Conservation (phyloP, 2,113 vertebrate genomes). For the Tetraodon nigroviridis region DNA sequence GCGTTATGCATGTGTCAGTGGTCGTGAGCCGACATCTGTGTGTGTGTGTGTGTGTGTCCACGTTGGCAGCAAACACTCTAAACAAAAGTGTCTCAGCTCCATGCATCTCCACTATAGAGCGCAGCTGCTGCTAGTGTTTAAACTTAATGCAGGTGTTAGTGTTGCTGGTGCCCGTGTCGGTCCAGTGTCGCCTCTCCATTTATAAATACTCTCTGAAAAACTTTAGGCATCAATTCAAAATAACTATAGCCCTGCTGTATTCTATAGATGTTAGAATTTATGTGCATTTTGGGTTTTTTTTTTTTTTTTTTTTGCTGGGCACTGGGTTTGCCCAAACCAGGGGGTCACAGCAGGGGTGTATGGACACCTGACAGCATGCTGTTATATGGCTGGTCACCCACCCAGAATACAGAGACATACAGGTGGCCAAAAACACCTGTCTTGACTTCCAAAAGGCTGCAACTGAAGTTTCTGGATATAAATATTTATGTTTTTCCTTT, state of each 20-base stretch:
- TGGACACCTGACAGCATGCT: slow-evolving; percentile 39
- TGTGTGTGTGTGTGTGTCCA: slow-evolving; percentile 17
- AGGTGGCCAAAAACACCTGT: slow-evolving; percentile 34
- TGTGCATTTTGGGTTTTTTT: no score
- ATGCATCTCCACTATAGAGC: slow-evolving; percentile 30
- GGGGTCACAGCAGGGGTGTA: slow-evolving; percentile 33
- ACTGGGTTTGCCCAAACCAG: slow-evolving; percentile 19
- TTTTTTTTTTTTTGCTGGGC: slow-evolving; percentile 16
- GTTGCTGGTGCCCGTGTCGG: slow-evolving; percentile 16
- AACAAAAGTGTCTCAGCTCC: slow-evolving; percentile 65
- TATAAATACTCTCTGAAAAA: slow-evolving; percentile 28
- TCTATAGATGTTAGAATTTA: no score
- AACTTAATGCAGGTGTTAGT: slow-evolving; percentile 50
- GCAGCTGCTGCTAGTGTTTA: slow-evolving; percentile 63
- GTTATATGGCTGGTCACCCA: slow-evolving; percentile 21
- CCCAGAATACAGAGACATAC: slow-evolving; percentile 17
- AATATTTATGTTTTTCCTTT: no score
- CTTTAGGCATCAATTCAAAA: neutral
- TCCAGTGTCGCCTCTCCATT: slow-evolving; percentile 1
- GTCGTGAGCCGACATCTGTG: slow-evolving; percentile 20
- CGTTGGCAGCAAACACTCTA: slow-evolving; percentile 62
- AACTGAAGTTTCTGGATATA: slow-evolving; percentile 5
- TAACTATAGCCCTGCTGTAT: no score
- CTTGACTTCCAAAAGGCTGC: neutral
- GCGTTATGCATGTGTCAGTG: slow-evolving; percentile 20